phyloP scores from a whole-genome alignment of 2,797 vertebrate genomes.

The Cygnus olor region DNA sequence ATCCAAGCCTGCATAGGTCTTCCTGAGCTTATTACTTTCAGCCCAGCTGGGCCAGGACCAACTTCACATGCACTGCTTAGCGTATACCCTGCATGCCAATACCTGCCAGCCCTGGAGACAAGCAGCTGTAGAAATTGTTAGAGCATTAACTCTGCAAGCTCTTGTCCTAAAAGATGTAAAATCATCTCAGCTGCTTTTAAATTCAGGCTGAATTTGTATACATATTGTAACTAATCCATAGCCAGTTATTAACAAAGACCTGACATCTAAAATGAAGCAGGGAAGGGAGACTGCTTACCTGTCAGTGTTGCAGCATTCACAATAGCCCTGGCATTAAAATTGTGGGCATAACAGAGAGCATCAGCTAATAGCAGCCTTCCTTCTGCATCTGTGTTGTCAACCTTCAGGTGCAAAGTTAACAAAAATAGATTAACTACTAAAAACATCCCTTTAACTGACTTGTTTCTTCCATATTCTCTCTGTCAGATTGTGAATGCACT shows the following conservation, averaged over 20 bases:
- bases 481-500: neutral
- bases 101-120: neutral
- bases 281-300: conserved; percentile 75
- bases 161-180: neutral
- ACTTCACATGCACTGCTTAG: neutral
- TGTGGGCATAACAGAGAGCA: conserved; percentile 92
- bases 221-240: neutral
- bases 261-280: neutral
- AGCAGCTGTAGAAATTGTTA: neutral
- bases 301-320: conserved; percentile 94
- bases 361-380: conserved; percentile 92
- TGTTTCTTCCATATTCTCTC: neutral
- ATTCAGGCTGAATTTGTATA: neutral
- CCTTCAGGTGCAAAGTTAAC: conserved; percentile 73
- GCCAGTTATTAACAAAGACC: neutral
- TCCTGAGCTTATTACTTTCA: neutral
- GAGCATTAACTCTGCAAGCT: neutral
- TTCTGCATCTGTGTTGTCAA: conserved; percentile 98
- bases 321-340: conserved; percentile 88
- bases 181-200: neutral
- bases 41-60: neutral
- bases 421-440: neutral
- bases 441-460: neutral
- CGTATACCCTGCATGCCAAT: accelerated
- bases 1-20: accelerated